Base-by-base conservation (phyloP, 1,140 invertebrate genomes). In the Hyphantria cunea region DNA sequence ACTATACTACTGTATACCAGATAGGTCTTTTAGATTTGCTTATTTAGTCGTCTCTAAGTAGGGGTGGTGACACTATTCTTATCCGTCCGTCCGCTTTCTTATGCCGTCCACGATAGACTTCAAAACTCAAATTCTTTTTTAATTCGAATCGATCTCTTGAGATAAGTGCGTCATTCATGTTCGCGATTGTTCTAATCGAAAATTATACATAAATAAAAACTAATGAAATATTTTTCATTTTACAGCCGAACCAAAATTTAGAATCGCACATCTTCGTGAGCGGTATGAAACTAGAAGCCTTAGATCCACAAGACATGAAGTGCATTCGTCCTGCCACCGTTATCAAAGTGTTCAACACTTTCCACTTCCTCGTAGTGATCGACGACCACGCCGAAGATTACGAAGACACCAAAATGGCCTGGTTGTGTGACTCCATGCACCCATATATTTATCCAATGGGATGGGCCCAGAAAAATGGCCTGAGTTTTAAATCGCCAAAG, bases 331-430 rank as follows among this genome's bases (percentile, higher is more conserved):
- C 93, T n/a, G 93, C 93, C 1, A 93, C 94, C 10, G 92, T 96
- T 17, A 90, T 91, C 6, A 93, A 94, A 84, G 92, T 96, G 37
- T 92, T 95, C 61, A 93, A 95, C 76, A 91, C 93, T 37, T 88
- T 85, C 58, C 94, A 95, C 73, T 95, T 96, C 80, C 77, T 95
- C 37, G 93, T 96, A 5, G 91, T 93, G 14, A 91, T 95, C 33
- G 94, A 94, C 64, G 84, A 89, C 56, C 84, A 92, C 58, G 9
- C 73, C 1, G 79, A 89, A 4, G 88, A 90, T 25, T 84, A 85
- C 53, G 80, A 92, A 61, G 79, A 88, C 15, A 71, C 76, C 3
- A 83, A 89, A 54, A 83, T 78, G 76, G 83, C 78, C 9, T 94
- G 93, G 93, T 86, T 94, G 4, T 94, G 93, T 66, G 92, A 92